Evolutionary conservation across 2,888 invertebrate species (phyloP), one percentile per base, ranked within the genome.

Genomic region (Caenorhabditis sp.): DNA sequence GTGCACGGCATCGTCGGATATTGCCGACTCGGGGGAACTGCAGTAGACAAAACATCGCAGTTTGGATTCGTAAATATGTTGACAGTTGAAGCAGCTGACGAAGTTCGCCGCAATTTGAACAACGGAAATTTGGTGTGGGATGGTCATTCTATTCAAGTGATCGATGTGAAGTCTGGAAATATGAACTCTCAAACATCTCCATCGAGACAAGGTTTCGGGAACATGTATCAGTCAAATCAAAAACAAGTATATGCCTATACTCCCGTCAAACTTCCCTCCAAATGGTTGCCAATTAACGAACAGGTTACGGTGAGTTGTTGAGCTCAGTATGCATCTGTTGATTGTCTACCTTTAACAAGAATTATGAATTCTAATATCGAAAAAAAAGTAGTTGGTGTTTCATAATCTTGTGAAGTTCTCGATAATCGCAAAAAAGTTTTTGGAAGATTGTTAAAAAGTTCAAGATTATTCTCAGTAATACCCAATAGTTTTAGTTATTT

Each of bases 41-140:
- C 67, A 8, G 58, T 61, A 20, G 72, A 72, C 27, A 56, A 26
- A n/a, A n/a, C 12, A 17, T 7, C 27, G 14, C 67, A 72, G 25
- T 36, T 67, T 31, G 72, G 67, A 31, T 72, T 72, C 25, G 64
- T 72, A n/a, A 72, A 67, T 54, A 72, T 72, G 72, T 21, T 72
- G 31, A 36, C 60, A 3, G 61, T 64, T 14, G 53, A 10, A 4
- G 67, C 60, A 17, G 72, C 72, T 12, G 72, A 72, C 25, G 53
- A 38, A 27, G 67, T 72, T 27, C 64, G 72, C 20, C 60, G 64
- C 21, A 25, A 57, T 17, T 60, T 72, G 21, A 31, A 26, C 17
- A 63, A 67, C 27, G 72, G 67, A 52, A 20, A 2, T 10, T 63
- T 72, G 0, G 10, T 14, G 2, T 60, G 63, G 17, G 38, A 60